Evolutionary conservation across 1,140 invertebrate genomes (phyloP), one percentile per base, ranked within the genome.

Genomic region (Achroia grisella): DNA sequence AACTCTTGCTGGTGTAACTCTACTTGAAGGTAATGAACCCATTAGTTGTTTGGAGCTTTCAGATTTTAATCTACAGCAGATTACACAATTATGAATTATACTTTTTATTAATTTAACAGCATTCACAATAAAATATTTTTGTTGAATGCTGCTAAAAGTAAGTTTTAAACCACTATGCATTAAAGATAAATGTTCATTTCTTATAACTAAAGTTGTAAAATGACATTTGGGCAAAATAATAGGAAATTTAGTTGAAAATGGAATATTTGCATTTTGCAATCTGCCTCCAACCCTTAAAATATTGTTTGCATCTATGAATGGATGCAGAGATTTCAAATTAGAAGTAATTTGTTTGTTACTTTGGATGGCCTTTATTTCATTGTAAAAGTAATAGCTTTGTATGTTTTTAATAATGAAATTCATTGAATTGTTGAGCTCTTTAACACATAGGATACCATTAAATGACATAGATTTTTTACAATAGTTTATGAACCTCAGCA

Each of bases 231-330:
- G 41, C n/a, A 74, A 39, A 17, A 74, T 54, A 8, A 59, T 44
- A 10, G 52, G 63, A 50, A 52, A 51, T 45, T 60, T 63, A 10
- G 40, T 32, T 8, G 54, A 40, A 44, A 39, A 57, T n/a, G 28
- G 4, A 5, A 63, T 10, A 35, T 33, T 12, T 9, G 51, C 33
- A 12, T 54, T 45, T 4, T 40, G 10, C 13, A 71, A 45, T 41
- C 56, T 41, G 39, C 62, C 63, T 30, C 60, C 60, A 12, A 68
- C 65, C 12, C 52, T 30, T 0, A 64, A n/a, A 4, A 73, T n/a
- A 0, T 39, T 49, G 17, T 39, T 32, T 1, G 5, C 28, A 39
- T 46, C 44, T 6, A 46, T 4, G 14, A 46, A 46, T 2, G 44
- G 44, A 11, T 9, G 2, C 29, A 46, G 14, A n/a, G 2, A 13